Conservation (phyloP, 2,797 vertebrate genomes). For the Cyclura pinguis region DNA sequence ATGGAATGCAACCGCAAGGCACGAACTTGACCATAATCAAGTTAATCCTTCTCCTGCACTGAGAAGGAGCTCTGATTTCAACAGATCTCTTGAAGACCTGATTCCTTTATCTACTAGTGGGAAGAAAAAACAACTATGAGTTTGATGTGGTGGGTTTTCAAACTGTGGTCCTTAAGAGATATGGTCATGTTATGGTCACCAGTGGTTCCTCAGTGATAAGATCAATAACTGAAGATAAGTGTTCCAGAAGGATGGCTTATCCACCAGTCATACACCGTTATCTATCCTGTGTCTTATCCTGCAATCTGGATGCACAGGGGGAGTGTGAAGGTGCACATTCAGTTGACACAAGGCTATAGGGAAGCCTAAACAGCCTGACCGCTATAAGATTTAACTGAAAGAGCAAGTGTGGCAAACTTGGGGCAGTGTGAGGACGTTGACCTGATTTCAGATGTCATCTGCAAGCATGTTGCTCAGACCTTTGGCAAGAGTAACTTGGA, state of each 20-base stretch:
- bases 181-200: neutral
- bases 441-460: no score
- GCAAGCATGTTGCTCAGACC: no score
- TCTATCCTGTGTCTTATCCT: neutral
- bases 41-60: conserved; percentile 47
- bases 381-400: no score
- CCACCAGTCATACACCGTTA: no score
- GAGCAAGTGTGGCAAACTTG: no score
- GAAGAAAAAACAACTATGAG: neutral
- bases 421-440: no score
- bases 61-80: conserved; percentile 28
- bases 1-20: no score
- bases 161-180: neutral
- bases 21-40: conserved; percentile 32
- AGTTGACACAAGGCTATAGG: no score
- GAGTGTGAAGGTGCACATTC: no score
- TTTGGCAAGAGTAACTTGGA: no score
- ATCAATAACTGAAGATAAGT: neutral
- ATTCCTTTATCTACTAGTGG: neutral
- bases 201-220: neutral
- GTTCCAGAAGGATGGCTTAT: neutral
- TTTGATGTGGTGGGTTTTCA: neutral
- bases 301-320: no score
- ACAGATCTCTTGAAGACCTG: conserved; percentile 34
- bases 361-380: no score